phyloP scores from a whole-genome alignment of 2,113 vertebrate genomes.

The Mesitornis unicolor region DNA sequence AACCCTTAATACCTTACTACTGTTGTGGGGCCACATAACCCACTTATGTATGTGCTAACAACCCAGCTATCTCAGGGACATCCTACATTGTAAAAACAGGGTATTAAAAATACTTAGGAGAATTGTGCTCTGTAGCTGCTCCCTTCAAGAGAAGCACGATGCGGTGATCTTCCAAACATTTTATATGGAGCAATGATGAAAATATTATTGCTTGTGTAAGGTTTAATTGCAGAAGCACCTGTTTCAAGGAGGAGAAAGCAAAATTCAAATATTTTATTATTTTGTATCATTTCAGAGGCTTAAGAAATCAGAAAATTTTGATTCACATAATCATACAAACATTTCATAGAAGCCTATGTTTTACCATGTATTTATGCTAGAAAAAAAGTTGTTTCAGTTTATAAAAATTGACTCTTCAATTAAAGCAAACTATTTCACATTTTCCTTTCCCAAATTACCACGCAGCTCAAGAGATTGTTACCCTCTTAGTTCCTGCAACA shows the following conservation, averaged over 20 bases:
- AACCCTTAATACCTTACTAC: background rate
- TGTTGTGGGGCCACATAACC: background rate
- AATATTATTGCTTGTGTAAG: background rate
- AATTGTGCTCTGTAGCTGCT: background rate
- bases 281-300: background rate
- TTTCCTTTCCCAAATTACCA: background rate
- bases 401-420: background rate
- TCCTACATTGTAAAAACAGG: background rate
- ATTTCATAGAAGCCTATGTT: background rate
- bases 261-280: background rate
- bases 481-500: background rate
- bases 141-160: background rate
- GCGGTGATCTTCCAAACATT: background rate
- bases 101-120: slow-evolving; percentile 34
- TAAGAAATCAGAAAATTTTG: background rate
- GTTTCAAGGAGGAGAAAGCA: background rate
- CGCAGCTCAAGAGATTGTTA: background rate
- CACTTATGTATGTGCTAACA: slow-evolving; percentile 2
- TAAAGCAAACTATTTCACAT: background rate
- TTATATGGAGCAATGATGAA: background rate
- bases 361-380: background rate
- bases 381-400: background rate
- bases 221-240: background rate
- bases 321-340: background rate
- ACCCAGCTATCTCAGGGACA: slow-evolving; percentile 6